Conservation (phyloP, 2,113 vertebrate species). For the Catharus fuscescens region DNA sequence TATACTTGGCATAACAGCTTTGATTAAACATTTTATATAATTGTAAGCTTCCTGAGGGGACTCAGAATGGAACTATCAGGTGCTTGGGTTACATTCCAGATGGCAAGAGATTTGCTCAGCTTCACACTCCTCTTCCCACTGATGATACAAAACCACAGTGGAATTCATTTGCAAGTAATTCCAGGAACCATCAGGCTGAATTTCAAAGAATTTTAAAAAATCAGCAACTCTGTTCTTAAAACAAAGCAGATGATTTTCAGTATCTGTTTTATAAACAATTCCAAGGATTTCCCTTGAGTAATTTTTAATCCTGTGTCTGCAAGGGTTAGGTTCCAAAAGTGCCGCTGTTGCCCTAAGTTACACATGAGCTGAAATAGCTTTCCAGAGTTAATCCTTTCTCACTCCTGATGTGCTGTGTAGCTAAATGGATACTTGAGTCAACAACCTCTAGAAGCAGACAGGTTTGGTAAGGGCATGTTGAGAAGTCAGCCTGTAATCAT, state of each 20-base stretch:
- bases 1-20: conserved; percentile 54
- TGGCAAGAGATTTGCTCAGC: conserved; percentile 54
- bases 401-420: rapidly evolving
- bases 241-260: conserved; percentile 4
- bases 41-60: conserved; percentile 49
- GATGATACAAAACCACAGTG: conserved; percentile 46
- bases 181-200: conserved; percentile 10
- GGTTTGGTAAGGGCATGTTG: not conserved
- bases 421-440: not conserved
- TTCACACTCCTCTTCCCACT: conserved; percentile 56
- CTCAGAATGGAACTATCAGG: conserved; percentile 54
- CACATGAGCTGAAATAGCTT: not conserved
- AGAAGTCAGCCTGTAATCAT: not conserved
- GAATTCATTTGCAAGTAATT: conserved; percentile 62
- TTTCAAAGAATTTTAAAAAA: conserved; percentile 39
- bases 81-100: conserved; percentile 56
- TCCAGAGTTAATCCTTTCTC: not conserved
- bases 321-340: not conserved
- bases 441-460: not conserved
- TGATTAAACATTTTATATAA: conserved; percentile 64
- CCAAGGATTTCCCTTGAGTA: not conserved
- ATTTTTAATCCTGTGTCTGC: not conserved
- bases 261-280: not conserved
- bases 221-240: not conserved
- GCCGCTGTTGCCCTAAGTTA: not conserved